Percentiles rank a stretch among this genome's conserved stretches.
Conservation (phyloP, 2,797 vertebrate species). For the Euthynnus affinis region DNA sequence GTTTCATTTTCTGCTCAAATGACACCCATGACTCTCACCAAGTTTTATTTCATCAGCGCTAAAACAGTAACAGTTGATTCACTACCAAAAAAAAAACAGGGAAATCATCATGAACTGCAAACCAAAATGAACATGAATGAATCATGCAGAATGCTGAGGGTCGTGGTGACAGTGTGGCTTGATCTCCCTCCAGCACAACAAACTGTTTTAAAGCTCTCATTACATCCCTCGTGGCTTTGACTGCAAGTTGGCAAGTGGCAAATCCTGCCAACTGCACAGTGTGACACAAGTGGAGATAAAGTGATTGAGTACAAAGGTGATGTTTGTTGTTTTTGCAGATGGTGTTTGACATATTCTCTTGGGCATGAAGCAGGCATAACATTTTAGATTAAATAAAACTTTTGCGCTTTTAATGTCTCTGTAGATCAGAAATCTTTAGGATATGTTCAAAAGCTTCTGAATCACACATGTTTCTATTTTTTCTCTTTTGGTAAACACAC, state of each 20-base stretch:
- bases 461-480: neutral
- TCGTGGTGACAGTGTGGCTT: conserved; percentile 38
- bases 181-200: neutral
- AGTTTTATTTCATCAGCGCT: neutral
- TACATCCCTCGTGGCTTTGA: neutral
- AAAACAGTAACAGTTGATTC: neutral
- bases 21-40: neutral
- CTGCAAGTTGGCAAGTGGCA: neutral
- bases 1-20: neutral
- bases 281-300: neutral
- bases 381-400: neutral
- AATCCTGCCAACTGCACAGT: neutral
- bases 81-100: too few relatives aligned
- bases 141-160: neutral
- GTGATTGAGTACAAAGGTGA: neutral
- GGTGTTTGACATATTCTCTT: neutral
- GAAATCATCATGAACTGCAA: neutral
- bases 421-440: neutral
- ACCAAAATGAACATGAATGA: neutral
- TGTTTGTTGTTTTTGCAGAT: neutral
- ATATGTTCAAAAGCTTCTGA: neutral
- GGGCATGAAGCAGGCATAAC: neutral
- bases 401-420: neutral
- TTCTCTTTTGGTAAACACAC: neutral
- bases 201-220: neutral